These are phyloP conservation scores for Notarius lentiginosus DNA, from an alignment of 2,113 vertebrate species.

Conservation along the genomic window DNA sequence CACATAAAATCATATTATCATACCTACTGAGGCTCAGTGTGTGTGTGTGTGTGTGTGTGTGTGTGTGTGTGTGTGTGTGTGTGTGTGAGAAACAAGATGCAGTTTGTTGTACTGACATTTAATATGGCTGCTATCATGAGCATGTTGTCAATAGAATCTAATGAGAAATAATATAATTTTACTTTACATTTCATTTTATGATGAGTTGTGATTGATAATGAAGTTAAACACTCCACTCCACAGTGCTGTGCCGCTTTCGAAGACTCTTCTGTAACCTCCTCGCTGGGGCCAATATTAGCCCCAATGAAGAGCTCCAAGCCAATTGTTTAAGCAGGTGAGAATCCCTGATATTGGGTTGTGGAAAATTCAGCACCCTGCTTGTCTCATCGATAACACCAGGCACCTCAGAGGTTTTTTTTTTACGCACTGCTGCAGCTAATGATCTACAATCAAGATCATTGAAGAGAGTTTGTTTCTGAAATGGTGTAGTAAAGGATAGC, in stretches of 20 bases:
- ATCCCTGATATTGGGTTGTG: slow-evolving; percentile 63
- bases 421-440: slow-evolving; percentile 67
- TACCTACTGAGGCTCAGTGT: neutral
- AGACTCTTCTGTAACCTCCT: neutral
- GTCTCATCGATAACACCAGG: slow-evolving; percentile 67
- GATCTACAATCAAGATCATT: slow-evolving; percentile 67
- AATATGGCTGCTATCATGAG: neutral
- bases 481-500: slow-evolving; percentile 16
- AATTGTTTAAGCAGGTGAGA: slow-evolving; percentile 57
- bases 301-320: slow-evolving; percentile 55
- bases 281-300: slow-evolving; percentile 34
- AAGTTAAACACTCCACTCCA: neutral
- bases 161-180: neutral
- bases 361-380: slow-evolving; percentile 70
- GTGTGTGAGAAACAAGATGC: neutral
- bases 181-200: neutral
- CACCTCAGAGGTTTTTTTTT: slow-evolving; percentile 62
- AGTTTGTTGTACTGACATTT: neutral
- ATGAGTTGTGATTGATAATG: neutral
- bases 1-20: slow-evolving; percentile 13
- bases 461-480: slow-evolving; percentile 44
- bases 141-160: neutral
- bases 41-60: neutral
- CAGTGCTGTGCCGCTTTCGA: neutral
- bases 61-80: neutral